A percentile compares a stretch with the other conserved stretches of the same genome.
phyloP scores from a whole-genome alignment of 2,888 invertebrate genomes.

The Cordilura impudica region DNA sequence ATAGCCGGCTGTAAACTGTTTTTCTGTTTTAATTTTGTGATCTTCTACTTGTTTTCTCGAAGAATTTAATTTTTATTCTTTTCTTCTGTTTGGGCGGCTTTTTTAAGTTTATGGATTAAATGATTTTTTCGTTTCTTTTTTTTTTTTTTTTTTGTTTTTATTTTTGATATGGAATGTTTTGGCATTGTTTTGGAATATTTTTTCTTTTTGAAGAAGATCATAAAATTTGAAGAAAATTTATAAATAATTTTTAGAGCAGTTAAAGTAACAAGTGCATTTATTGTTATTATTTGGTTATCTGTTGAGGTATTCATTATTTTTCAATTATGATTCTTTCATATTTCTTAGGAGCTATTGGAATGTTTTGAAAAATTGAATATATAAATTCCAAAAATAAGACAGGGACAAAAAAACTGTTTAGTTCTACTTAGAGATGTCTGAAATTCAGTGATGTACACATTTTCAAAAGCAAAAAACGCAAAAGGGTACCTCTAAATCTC shows the following conservation, averaged over 20 bases:
- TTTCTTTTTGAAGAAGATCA: constrained; percentile 21
- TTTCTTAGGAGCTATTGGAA: no score
- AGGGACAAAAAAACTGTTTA: no score
- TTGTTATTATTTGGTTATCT: no score
- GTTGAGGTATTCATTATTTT: no score
- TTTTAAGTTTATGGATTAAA: constrained; percentile 29
- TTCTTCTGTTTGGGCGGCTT: constrained; percentile 47
- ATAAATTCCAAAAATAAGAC: no score
- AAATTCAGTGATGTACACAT: no score
- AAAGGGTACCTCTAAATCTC: no score
- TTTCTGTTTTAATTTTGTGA: constrained; percentile 36
- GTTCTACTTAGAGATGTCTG: no score
- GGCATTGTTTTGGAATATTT: constrained; percentile 19
- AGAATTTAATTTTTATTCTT: constrained; percentile 51
- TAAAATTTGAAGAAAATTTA: constrained; percentile 34
- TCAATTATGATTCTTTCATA: no score
- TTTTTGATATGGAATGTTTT: constrained; percentile 24
- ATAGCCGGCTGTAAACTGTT: constrained; percentile 43
- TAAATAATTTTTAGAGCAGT: neutral
- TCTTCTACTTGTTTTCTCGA: constrained; percentile 47
- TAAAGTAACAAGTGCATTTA: constrained; percentile 31
- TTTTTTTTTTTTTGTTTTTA: neutral
- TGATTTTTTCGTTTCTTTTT: constrained; percentile 29
- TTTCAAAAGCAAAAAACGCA: no score
- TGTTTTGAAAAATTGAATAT: no score